Conservation (phyloP, 2,888 invertebrate species). For the Athetis lepigone region DNA sequence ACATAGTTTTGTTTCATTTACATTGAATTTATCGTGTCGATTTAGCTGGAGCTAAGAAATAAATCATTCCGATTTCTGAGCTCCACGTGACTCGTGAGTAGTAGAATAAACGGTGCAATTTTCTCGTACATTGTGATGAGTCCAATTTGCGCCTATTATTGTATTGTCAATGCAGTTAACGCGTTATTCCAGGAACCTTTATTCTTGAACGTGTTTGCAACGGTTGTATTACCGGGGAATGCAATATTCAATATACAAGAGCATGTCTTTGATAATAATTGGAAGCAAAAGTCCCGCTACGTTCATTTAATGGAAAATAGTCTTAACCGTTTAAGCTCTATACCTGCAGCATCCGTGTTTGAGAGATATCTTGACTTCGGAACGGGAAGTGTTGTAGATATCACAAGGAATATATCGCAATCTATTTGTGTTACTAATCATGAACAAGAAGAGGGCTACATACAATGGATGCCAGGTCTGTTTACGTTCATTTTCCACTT, state of each 20-base stretch:
- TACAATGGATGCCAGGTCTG: conserved; percentile 86
- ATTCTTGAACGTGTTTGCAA: conserved; percentile 79
- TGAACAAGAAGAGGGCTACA: conserved; percentile 79
- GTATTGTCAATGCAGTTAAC: conserved; percentile 27
- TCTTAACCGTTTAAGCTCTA: conserved; percentile 76
- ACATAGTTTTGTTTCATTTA: no score
- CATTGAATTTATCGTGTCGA: no score
- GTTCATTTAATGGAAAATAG: conserved; percentile 86
- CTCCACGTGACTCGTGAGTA: conserved; percentile 2
- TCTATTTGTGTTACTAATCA: conserved; percentile 86
- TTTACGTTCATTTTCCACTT: conserved; percentile 2
- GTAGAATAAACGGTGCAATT: conserved; percentile 39
- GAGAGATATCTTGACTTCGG: conserved; percentile 85
- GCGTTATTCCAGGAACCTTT: conserved; percentile 78
- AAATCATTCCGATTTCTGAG: no score
- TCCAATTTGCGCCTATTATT: conserved; percentile 39
- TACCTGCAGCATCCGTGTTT: conserved; percentile 84
- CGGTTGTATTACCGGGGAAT: conserved; percentile 78
- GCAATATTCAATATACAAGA: conserved; percentile 76
- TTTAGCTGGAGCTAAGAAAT: no score
- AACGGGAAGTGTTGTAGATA: conserved; percentile 78
- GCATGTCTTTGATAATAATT: conserved; percentile 78
- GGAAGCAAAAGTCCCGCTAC: conserved; percentile 76
- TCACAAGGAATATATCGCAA: conserved; percentile 84
- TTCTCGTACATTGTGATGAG: conserved; percentile 17